Evolutionary conservation across 2,888 invertebrate genomes (phyloP).

Genomic region (Metellina segmentata): DNA sequence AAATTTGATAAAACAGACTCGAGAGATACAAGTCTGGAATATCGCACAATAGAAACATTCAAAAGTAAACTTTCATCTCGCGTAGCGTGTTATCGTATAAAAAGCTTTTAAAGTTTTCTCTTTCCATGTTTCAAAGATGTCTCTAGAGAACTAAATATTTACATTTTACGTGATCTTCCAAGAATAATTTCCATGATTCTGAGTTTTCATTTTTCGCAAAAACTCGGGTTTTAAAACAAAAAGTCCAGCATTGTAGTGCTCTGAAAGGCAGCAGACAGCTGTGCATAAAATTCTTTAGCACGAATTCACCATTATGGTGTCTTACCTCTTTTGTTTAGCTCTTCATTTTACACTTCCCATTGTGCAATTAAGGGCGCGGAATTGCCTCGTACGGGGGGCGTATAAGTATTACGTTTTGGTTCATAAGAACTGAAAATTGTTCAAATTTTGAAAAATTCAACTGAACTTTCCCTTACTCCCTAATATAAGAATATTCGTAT

Average conservation of each 20-base stretch:
- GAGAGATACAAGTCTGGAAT: too few relatives aligned
- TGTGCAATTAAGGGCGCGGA: constrained; percentile 16
- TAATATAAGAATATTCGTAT: too few relatives aligned
- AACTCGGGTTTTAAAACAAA: constrained; percentile 21
- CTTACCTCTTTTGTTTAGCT: neutral
- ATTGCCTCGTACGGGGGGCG: neutral
- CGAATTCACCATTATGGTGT: constrained; percentile 1
- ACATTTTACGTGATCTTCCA: too few relatives aligned
- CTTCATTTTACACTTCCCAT: neutral
- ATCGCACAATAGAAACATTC: too few relatives aligned
- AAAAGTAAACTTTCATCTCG: too few relatives aligned
- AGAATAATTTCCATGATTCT: neutral
- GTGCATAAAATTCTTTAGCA: constrained; percentile 20
- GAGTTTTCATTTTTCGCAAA: too few relatives aligned
- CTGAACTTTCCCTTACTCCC: too few relatives aligned
- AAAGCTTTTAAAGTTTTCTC: constrained; percentile 23
- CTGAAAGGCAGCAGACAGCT: neutral
- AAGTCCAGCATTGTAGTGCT: too few relatives aligned
- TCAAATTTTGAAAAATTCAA: too few relatives aligned
- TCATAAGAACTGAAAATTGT: too few relatives aligned
- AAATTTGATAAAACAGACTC: too few relatives aligned
- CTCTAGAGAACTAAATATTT: too few relatives aligned
- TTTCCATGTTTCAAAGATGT: neutral
- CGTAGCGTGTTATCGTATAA: neutral
- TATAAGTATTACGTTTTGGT: neutral